phyloP scores from a whole-genome alignment of 2,113 vertebrate genomes.

The Syngnathus floridae region DNA sequence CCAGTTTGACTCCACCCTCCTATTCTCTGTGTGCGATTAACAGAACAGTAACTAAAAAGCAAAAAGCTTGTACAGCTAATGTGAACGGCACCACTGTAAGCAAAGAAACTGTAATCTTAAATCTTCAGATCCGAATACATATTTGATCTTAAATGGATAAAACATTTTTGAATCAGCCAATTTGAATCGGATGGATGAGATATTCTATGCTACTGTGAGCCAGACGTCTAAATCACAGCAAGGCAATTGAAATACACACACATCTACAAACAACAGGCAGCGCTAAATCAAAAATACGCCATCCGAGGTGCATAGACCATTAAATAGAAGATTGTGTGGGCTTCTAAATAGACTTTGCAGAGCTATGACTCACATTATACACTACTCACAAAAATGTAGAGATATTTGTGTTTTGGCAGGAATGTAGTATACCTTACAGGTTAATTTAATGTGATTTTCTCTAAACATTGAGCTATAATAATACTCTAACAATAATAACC shows the following conservation, averaged over 20 bases:
- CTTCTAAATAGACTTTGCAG: conserved; percentile 1
- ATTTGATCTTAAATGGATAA: neutral
- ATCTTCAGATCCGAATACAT: too few species aligned
- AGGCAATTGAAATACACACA: neutral
- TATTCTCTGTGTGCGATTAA: neutral
- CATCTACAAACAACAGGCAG: neutral
- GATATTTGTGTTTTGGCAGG: neutral
- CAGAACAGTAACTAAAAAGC: neutral
- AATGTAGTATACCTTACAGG: neutral
- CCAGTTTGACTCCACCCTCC: neutral
- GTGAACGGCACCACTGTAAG: neutral
- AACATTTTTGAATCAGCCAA: neutral
- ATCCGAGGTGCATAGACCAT: neutral
- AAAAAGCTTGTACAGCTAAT: neutral
- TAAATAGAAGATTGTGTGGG: conserved; percentile 2
- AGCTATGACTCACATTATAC: neutral
- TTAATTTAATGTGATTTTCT: neutral
- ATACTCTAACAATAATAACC: neutral
- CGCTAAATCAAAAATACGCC: neutral
- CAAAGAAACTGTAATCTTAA: neutral
- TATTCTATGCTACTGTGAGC: neutral
- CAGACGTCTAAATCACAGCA: neutral
- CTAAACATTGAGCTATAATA: neutral
- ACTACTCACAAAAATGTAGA: neutral
- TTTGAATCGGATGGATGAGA: neutral